phyloP scores from a whole-genome alignment of 2,888 invertebrate genomes.

The Drosophila paucipuncta region DNA sequence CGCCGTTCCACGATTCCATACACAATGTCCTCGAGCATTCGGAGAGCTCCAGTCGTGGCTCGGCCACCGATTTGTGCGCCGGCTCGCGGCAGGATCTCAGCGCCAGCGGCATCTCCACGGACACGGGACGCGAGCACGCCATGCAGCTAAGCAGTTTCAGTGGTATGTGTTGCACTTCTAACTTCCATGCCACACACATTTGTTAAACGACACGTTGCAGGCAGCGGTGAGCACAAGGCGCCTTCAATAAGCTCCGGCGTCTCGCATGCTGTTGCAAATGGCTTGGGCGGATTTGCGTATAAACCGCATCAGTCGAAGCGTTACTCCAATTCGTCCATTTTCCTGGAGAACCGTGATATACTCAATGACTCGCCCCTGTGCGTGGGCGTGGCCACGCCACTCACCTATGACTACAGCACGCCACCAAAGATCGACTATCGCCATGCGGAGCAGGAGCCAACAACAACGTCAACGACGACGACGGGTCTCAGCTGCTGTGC shows the following conservation, averaged over 20 bases:
- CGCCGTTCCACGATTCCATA: constrained; percentile 85
- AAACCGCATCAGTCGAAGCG: constrained; percentile 82
- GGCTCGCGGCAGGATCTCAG: constrained; percentile 85
- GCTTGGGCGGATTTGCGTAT: constrained; percentile 81
- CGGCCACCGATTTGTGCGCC: constrained; percentile 82
- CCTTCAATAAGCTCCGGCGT: constrained; percentile 83
- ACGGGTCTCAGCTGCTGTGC: constrained; percentile 58
- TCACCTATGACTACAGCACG: constrained; percentile 74
- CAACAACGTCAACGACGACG: constrained; percentile 5
- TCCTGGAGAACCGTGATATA: constrained; percentile 85
- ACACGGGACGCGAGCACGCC: constrained; percentile 80
- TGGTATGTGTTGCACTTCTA: constrained; percentile 53
- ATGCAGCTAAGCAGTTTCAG: constrained; percentile 82
- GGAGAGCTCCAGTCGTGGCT: constrained; percentile 83
- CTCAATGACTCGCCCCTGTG: constrained; percentile 82
- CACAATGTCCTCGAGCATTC: constrained; percentile 85
- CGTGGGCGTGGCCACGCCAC: constrained; percentile 65
- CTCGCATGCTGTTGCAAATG: constrained; percentile 83
- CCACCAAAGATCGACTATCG: constrained; percentile 84
- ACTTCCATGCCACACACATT: neutral
- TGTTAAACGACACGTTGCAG: constrained; percentile 42
- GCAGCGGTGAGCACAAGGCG: constrained; percentile 83
- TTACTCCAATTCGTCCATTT: constrained; percentile 85
- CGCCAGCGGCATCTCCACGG: constrained; percentile 81
- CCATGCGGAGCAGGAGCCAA: constrained; percentile 71